Evolutionary conservation across 1,140 invertebrate genomes (phyloP).

Genomic region (Mesaphorura yosii): DNA sequence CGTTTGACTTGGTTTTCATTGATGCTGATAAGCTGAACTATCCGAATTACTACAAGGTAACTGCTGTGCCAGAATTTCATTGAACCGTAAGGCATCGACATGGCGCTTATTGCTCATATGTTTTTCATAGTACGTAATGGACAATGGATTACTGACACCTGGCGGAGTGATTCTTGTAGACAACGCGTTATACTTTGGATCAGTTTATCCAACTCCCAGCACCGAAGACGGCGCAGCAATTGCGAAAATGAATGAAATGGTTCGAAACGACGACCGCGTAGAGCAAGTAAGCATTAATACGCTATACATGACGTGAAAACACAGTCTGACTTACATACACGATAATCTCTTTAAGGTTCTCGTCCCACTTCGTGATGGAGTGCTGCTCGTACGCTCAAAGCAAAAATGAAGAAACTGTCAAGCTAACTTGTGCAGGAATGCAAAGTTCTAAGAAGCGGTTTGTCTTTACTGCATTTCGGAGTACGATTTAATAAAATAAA

Average conservation of each 20-base stretch:
- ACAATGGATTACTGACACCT: not conserved
- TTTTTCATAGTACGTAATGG: constrained; percentile 6
- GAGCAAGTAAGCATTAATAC: constrained; percentile 8
- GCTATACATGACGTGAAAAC: not conserved
- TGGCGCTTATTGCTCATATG: not conserved
- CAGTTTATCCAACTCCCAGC: not conserved
- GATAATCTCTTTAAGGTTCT: too few relatives aligned
- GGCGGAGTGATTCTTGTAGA: not conserved
- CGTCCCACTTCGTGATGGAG: constrained; percentile 9
- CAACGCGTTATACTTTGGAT: not conserved
- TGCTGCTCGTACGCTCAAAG: constrained; percentile 6
- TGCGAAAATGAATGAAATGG: not conserved
- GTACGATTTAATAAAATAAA: too few relatives aligned
- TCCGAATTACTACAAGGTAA: constrained; percentile 27
- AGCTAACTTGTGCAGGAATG: too few relatives aligned
- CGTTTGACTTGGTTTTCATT: constrained; percentile 25
- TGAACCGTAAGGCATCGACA: not conserved
- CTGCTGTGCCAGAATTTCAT: not conserved
- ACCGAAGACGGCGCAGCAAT: not conserved
- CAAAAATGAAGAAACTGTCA: too few relatives aligned
- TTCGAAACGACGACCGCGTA: constrained; percentile 6
- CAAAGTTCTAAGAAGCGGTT: not conserved
- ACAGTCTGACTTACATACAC: not conserved
- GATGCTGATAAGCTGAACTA: constrained; percentile 26
- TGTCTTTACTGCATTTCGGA: too few relatives aligned